Base-by-base conservation (phyloP, 2,797 vertebrate species). In the Hyperoplus lanceolatus region DNA sequence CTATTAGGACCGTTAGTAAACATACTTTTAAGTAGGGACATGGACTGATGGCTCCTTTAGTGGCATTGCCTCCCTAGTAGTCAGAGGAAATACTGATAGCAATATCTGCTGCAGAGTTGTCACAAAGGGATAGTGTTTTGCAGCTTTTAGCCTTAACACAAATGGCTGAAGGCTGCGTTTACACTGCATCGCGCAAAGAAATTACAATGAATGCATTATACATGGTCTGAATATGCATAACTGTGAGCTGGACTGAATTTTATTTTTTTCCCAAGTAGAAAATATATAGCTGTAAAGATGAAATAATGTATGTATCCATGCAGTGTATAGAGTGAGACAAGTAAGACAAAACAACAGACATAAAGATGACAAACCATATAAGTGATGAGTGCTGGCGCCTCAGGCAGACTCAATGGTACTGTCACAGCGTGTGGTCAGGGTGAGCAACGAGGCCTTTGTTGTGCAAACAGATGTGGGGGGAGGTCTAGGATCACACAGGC, bases 361-460 rank as follows among this genome's bases (percentile, higher is more conserved):
- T 59, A 69, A 74, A 83, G 48, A 75, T 81, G 83, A 88, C 84
- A 77, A 68, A 79, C 41, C 64, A 53, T 84, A 50, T 75, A 77
- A 67, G 72, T 70, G 74, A 62, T 80, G 65, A 89, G 58, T 53
- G 13, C 50, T 16, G 18, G 18, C 50, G 80, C 86, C 84, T 71
- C 21, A 21, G 86, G 89, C 73, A 41, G 29, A 85, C 87, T 81
- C 64, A 70, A 75, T 81, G 87, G 83, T 73, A 60, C 81, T 80
- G 86, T 73, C 68, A 69, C 60, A 69, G 62, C 58, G 14, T 79
- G 87, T 79, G 83, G 79, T 82, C 67, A 45, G 83, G 67, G 49
- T 84, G 73, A 81, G 77, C 79, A 85, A 73, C 80, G 65, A 84
- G 81, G 84, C 65, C 71, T 87, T 83, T 86, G 84, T 69, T 85